Evolutionary conservation across 2,888 invertebrate species (phyloP).

Genomic region (Hedya salicella): DNA sequence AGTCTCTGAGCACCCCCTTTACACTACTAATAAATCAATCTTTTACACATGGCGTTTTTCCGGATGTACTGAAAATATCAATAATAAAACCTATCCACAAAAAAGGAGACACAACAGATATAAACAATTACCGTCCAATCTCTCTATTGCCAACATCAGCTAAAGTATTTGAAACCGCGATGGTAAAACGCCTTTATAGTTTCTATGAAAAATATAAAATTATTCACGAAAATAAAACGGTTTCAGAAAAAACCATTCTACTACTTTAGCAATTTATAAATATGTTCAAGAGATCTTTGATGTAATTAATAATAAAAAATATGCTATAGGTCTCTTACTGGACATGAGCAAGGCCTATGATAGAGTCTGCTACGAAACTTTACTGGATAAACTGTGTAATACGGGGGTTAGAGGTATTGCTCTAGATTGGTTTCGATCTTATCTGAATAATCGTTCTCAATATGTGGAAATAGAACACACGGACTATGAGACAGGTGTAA

Average conservation of each 20-base stretch:
- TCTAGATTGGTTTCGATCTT: conserved; percentile 5
- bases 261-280: too few species aligned
- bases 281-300: background rate
- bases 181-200: background rate
- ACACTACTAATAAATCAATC: too few species aligned
- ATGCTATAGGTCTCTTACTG: too few species aligned
- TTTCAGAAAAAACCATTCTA: too few species aligned
- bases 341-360: too few species aligned
- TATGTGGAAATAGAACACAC: background rate
- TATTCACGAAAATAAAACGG: too few species aligned
- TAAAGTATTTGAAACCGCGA: background rate
- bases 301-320: too few species aligned
- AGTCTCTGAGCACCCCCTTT: background rate
- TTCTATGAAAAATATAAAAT: background rate
- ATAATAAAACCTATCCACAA: too few species aligned
- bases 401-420: conserved; percentile 1
- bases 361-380: too few species aligned
- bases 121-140: background rate
- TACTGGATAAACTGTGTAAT: conserved; percentile 1
- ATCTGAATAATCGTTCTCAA: conserved; percentile 2
- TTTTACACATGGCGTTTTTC: too few species aligned
- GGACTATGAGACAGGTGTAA: too few species aligned
- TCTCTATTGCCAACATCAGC: background rate
- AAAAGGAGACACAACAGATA: background rate
- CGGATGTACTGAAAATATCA: too few species aligned